Base-by-base conservation (phyloP, 2,888 invertebrate species). In the Lithophane ornitopus region DNA sequence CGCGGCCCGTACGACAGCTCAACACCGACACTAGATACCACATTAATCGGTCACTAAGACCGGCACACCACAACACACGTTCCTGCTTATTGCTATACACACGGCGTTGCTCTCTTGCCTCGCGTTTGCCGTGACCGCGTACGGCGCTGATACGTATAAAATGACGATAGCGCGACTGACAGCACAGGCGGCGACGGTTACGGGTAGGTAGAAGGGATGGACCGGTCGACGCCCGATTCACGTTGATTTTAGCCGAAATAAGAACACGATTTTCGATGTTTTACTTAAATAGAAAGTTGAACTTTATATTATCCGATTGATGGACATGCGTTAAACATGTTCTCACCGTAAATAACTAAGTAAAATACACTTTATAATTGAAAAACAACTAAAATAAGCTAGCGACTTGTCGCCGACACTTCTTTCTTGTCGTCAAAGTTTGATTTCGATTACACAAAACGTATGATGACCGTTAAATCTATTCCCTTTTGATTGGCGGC, bases 171-270 rank as follows among this genome's bases (percentile, higher is more conserved):
- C 90, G 92, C 87, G 91, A 91, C 90, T 85, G 89, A 83, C 86
- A 76, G 80, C 65, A 83, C 63, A 82, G 75, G 74, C 86, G 85
- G 91, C 93, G 93, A 93, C 95, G 94, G 94, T 94, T 92, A 93
- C 92, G 90, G 90, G 94, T 94, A 94, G 95, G 91, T 94, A 94
- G 95, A 91, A 95, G 95, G 96, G 96, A 95, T 94, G 95, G 91
- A 96, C 95, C 96, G 96, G 96, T 96, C 93, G 96, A 96, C 96
- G 96, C 96, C 96, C 96, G 96, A 94, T 94, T 94, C 92, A 93
- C 93, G 93, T 93, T 92, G 89, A 91, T 89, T 92, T 93, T 91
- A 90, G 90, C 91, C 92, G 89, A 94, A 94, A 90, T 92, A 91
- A 82, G 88, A 90, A 88, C 75, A 85, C 90, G 89, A 89, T 90